These are phyloP conservation scores for Bubalus kerabau DNA, from an alignment of 2,113 vertebrate genomes.

Conservation along the genomic window DNA sequence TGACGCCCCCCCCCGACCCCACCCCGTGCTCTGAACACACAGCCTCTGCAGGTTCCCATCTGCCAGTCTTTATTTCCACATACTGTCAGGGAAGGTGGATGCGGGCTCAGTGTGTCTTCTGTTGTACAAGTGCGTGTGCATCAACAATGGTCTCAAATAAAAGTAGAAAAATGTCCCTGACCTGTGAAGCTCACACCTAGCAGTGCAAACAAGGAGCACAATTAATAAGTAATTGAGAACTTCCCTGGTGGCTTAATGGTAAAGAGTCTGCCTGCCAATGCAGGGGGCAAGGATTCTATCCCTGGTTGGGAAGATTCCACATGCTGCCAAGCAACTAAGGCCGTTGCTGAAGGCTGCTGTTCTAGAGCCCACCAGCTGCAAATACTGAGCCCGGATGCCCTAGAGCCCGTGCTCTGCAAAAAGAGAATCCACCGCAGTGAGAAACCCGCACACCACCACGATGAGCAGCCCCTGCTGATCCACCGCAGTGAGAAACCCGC, in stretches of 20 bases:
- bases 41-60: accelerated
- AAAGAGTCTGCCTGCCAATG: neutral
- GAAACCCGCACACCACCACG: neutral
- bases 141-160: no score
- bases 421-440: neutral
- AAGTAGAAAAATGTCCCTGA: neutral
- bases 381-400: neutral
- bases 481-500: neutral
- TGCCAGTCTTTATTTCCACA: neutral
- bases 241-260: neutral
- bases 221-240: neutral
- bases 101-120: accelerated
- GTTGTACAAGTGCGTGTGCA: accelerated
- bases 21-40: neutral
- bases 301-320: neutral
- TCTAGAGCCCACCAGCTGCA: neutral
- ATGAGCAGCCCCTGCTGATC: neutral
- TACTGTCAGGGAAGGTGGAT: no score
- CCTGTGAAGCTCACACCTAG: neutral
- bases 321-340: neutral
- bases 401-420: neutral
- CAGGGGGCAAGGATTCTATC: neutral
- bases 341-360: neutral
- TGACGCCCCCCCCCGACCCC: accelerated
- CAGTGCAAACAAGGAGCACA: no score